Evolutionary conservation across 2,888 invertebrate species (phyloP).

Genomic region (Pachycephus smyrnensis): DNA sequence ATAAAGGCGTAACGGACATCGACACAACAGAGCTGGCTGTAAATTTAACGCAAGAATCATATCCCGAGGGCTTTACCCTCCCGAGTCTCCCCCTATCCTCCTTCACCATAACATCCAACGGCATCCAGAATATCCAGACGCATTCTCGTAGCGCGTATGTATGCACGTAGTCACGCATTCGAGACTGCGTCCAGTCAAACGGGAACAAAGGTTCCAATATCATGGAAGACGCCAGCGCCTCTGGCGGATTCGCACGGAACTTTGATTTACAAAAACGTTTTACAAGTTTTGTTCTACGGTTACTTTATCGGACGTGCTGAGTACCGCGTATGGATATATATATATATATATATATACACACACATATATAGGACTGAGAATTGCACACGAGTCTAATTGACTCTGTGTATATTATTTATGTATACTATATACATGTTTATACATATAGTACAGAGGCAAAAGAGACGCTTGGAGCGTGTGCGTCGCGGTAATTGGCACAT

Average conservation of each 20-base stretch:
- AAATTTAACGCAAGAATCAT: background rate
- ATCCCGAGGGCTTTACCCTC: background rate
- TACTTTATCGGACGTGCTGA: background rate
- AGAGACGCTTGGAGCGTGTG: constrained; percentile 28
- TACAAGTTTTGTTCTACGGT: background rate
- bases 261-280: background rate
- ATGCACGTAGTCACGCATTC: background rate
- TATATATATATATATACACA: background rate
- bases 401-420: background rate
- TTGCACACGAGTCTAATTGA: background rate
- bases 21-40: background rate
- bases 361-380: too few relatives aligned
- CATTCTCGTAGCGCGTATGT: background rate
- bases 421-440: background rate
- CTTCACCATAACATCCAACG: background rate
- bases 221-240: background rate
- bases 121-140: background rate
- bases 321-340: background rate
- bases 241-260: background rate
- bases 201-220: background rate
- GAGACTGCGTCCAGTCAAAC: background rate
- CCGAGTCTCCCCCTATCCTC: background rate
- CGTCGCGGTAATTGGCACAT: constrained; percentile 58
- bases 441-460: background rate
- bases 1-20: background rate